phyloP scores from a whole-genome alignment of 2,888 invertebrate genomes.

The Caradrina kadenii region DNA sequence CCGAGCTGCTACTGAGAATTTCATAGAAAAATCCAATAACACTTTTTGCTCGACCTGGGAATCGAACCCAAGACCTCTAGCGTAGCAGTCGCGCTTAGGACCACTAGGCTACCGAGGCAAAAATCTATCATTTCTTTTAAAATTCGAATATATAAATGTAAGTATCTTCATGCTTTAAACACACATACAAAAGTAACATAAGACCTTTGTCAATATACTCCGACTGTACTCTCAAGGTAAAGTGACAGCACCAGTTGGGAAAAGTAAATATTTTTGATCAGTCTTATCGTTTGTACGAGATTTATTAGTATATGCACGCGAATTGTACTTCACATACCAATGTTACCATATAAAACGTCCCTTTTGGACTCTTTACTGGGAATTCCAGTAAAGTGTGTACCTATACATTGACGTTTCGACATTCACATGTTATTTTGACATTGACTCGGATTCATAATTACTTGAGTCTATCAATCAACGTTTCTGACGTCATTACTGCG shows the following conservation, averaged over 20 bases:
- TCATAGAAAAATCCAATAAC: too few species aligned
- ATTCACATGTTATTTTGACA: constrained; percentile 32
- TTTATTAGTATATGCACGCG: constrained; percentile 22
- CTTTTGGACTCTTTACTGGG: background rate
- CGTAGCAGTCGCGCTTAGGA: too few species aligned
- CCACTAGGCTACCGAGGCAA: too few species aligned
- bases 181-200: background rate
- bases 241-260: background rate
- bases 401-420: constrained; percentile 11
- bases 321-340: constrained; percentile 14
- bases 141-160: too few species aligned
- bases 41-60: too few species aligned
- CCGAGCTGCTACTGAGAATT: too few species aligned
- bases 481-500: constrained; percentile 14
- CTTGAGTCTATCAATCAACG: constrained; percentile 22
- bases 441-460: constrained; percentile 27
- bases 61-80: too few species aligned
- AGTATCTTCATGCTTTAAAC: too few species aligned
- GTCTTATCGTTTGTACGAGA: constrained; percentile 1
- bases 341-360: background rate
- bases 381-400: constrained; percentile 1
- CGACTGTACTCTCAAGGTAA: constrained; percentile 26
- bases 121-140: too few species aligned
- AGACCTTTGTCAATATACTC: constrained; percentile 20
- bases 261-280: constrained; percentile 47